phyloP scores from a whole-genome alignment of 2,888 invertebrate species.

The Entomobrya multifasciata region DNA sequence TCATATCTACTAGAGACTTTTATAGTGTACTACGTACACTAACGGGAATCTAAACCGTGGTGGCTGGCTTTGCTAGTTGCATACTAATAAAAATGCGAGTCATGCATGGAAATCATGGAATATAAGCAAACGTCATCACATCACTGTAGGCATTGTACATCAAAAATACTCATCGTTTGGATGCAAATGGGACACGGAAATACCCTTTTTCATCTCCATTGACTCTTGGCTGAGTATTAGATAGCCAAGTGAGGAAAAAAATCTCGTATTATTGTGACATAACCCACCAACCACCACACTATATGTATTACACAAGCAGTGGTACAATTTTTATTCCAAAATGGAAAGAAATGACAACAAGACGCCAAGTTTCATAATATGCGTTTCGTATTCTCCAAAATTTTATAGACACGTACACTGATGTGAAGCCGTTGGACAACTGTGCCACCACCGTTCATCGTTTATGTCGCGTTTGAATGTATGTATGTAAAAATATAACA shows the following conservation, averaged over 20 bases:
- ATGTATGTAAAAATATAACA: conserved; percentile 32
- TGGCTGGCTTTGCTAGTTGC: too few relatives aligned
- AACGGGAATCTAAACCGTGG: too few relatives aligned
- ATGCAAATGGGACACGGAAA: conserved; percentile 65
- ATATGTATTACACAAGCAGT: not conserved
- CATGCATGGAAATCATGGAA: too few relatives aligned
- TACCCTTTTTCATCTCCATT: conserved; percentile 66
- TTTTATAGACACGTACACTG: conserved; percentile 4
- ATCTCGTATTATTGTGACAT: conserved; percentile 2
- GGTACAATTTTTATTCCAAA: not conserved
- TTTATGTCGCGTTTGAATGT: too few relatives aligned
- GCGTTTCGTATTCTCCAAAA: not conserved
- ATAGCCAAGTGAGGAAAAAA: conserved; percentile 25
- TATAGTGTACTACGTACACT: too few relatives aligned
- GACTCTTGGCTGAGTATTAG: conserved; percentile 50
- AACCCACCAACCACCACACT: conserved; percentile 9
- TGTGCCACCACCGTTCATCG: too few relatives aligned
- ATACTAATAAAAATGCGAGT: too few relatives aligned
- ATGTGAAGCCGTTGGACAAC: not conserved
- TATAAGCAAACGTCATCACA: not conserved
- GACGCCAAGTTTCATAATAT: conserved; percentile 22
- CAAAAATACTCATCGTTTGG: conserved; percentile 30
- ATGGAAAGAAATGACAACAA: conserved; percentile 17
- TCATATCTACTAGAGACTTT: too few relatives aligned
- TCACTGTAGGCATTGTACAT: not conserved